These are phyloP conservation scores for Vollenhovia emeryi DNA, from an alignment of 1,140 invertebrate species.

Conservation along the genomic window DNA sequence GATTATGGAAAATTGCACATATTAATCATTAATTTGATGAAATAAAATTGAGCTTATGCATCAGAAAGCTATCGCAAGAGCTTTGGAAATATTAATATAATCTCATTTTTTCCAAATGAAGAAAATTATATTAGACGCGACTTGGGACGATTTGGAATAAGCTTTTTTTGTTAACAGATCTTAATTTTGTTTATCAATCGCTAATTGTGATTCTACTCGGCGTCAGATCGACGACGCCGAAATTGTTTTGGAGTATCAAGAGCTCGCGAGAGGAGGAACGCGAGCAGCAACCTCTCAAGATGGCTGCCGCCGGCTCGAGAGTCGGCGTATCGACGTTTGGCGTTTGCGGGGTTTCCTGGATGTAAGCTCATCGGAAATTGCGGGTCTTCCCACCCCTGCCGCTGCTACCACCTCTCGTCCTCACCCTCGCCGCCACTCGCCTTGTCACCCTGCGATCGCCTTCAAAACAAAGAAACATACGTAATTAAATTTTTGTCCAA, in stretches of 20 bases:
- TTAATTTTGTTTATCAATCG: neutral
- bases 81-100: neutral
- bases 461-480: constrained; percentile 84
- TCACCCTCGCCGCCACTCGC: constrained; percentile 60
- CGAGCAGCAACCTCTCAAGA: constrained; percentile 83
- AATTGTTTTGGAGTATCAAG: constrained; percentile 79
- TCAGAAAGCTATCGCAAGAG: neutral
- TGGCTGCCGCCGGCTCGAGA: constrained; percentile 79
- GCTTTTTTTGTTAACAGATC: neutral
- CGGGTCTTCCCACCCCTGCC: constrained; percentile 83
- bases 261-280: constrained; percentile 75
- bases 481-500: constrained; percentile 81
- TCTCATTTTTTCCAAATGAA: neutral
- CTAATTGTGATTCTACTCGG: neutral
- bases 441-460: constrained; percentile 69
- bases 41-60: neutral
- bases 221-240: constrained; percentile 30
- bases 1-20: neutral
- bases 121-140: neutral
- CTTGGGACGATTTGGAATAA: neutral
- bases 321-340: constrained; percentile 84
- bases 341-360: constrained; percentile 83
- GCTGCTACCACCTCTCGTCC: constrained; percentile 70
- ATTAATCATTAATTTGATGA: neutral
- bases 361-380: constrained; percentile 86